Conservation (phyloP, 2,888 invertebrate genomes). For the Hesperia comma region DNA sequence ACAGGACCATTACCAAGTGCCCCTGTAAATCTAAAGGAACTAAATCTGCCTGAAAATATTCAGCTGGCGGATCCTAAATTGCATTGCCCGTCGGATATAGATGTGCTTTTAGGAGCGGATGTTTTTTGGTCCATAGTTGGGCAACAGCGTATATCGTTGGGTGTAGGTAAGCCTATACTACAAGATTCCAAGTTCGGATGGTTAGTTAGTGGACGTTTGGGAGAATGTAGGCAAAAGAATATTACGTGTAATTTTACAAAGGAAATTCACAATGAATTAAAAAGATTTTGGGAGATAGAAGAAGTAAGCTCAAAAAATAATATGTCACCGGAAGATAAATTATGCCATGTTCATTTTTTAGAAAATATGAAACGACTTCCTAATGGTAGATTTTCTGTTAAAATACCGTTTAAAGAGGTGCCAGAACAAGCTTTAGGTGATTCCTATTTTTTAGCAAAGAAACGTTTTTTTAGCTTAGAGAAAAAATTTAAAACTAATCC, state of each 20-base stretch:
- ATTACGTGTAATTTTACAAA: neutral
- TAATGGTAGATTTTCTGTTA: neutral
- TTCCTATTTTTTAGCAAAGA: neutral
- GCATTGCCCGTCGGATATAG: neutral
- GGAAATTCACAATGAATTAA: neutral
- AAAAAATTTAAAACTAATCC: neutral
- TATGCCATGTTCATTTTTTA: neutral
- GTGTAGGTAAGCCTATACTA: neutral
- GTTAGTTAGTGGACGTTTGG: neutral
- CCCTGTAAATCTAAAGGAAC: neutral
- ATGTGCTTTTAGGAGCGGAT: neutral
- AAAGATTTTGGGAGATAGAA: neutral
- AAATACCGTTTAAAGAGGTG: neutral
- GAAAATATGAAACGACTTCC: neutral
- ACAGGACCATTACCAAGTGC: neutral
- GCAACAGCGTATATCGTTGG: neutral
- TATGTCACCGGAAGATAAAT: neutral
- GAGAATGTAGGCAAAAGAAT: neutral
- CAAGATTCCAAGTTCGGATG: neutral
- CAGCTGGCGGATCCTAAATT: neutral
- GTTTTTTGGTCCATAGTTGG: neutral
- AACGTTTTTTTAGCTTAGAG: neutral
- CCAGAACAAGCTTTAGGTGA: neutral
- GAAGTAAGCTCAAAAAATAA: neutral
- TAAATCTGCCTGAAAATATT: neutral